Evolutionary conservation across 2,888 invertebrate genomes (phyloP), one percentile per base, ranked within the genome.

Genomic region (Polymixis lichenea): DNA sequence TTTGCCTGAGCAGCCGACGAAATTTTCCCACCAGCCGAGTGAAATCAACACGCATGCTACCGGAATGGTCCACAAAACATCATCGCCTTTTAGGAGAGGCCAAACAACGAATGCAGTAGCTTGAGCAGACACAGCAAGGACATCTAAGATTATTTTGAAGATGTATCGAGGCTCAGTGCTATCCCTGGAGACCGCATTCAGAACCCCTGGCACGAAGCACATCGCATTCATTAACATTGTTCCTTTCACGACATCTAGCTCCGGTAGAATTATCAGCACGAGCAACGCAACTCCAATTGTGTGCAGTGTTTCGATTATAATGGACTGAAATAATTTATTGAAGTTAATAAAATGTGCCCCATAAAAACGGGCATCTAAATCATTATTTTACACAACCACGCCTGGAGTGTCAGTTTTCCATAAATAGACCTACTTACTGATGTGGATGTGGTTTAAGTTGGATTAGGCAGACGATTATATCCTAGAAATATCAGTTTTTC

Each of bases 21-120:
- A 98, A 93, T 98, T 98, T 91, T 98, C 98, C 98, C 98, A 98
- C 98, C 98, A 99, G 38, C 98, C 98, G 65, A 97, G 95, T 0
- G 98, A 98, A 73, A 98, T 97, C 46, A 98, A 94, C 51, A 98
- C 87, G 70, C 98, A 95, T 6, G 98, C 97, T 7, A 97, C 84
- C 0, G 98, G 97, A 80, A 98, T 97, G 22, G 97, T 91, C 97
- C 98, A 98, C 17, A 97, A 91, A 28, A 91, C 82, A 3, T 94
- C 91, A 1, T 94, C 94, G 4, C 95, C 93, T 68, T 97, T 95
- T 53, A 97, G 89, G 17, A 98, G 89, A 1, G 98, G 98, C 98
- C 98, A 98, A 9, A 98, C 95, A 6, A 98, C 92, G 79, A 98
- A 97, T 7, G 97, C 98, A 7, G 97, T 97, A 0, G 97, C 94